These are phyloP conservation scores for Boulengeromyrus knoepffleri DNA, from an alignment of 2,113 vertebrate species.

Conservation along the genomic window DNA sequence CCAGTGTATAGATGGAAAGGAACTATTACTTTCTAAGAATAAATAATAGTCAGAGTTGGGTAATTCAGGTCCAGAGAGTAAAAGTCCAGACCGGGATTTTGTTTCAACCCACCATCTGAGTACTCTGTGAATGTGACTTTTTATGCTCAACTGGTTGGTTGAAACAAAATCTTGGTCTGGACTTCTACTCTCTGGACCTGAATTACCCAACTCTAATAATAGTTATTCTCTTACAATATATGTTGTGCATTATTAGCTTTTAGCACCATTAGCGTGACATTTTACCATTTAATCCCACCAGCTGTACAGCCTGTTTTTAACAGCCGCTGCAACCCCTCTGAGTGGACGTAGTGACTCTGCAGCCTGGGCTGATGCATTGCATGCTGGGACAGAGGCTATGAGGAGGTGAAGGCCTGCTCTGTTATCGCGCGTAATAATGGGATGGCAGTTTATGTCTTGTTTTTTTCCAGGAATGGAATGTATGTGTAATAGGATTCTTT, in stretches of 20 bases:
- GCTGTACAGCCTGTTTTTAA: slow-evolving; percentile 89
- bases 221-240: not conserved
- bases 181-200: too few species aligned
- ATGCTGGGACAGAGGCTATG: slow-evolving; percentile 80
- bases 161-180: too few species aligned
- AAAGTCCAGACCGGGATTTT: too few species aligned
- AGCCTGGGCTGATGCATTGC: slow-evolving; percentile 75
- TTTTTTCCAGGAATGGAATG: not conserved
- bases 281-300: slow-evolving; percentile 25
- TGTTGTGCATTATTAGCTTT: not conserved
- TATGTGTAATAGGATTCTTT: not conserved
- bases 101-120: too few species aligned
- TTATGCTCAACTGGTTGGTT: too few species aligned
- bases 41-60: not conserved
- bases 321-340: slow-evolving; percentile 69
- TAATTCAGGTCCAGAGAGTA: too few species aligned
- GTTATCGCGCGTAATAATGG: not conserved
- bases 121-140: too few species aligned
- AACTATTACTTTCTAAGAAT: not conserved
- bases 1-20: not conserved
- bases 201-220: too few species aligned
- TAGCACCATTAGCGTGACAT: not conserved
- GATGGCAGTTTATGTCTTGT: not conserved
- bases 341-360: slow-evolving; percentile 38
- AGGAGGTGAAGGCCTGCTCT: slow-evolving; percentile 61